A percentile compares a stretch with the other conserved stretches of the same genome.
Conservation (phyloP, 1,140 invertebrate genomes). For the Pseudomyrmex dendroicus region DNA sequence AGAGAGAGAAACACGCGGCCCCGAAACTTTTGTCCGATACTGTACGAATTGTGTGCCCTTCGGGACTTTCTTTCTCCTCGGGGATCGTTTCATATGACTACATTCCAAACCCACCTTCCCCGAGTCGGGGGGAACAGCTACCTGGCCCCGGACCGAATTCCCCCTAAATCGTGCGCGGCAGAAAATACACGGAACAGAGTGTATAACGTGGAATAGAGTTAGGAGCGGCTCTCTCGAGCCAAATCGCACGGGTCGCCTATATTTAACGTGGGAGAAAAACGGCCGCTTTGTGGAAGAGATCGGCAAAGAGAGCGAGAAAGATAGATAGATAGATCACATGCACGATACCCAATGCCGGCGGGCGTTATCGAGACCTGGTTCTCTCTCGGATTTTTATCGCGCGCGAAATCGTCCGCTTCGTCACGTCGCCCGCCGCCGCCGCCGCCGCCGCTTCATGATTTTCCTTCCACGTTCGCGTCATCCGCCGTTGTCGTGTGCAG, state of each 20-base stretch:
- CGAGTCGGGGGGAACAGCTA: not conserved
- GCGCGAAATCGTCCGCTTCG: slow-evolving; percentile 16
- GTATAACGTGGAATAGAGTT: slow-evolving; percentile 38
- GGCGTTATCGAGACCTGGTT: not conserved
- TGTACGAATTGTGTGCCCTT: slow-evolving; percentile 26
- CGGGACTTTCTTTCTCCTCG: not conserved
- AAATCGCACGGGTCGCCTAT: slow-evolving; percentile 52
- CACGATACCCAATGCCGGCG: not conserved
- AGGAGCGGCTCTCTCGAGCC: not conserved
- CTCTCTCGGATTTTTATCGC: slow-evolving; percentile 9
- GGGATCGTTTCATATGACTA: slow-evolving; percentile 32
- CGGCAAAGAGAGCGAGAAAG: slow-evolving; percentile 5
- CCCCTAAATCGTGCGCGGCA: slow-evolving; percentile 25
- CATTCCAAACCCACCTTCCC: slow-evolving; percentile 24
- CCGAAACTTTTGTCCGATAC: slow-evolving; percentile 12
- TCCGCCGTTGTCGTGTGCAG: not conserved
- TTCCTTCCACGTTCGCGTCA: not conserved
- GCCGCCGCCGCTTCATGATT: not conserved
- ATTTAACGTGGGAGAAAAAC: slow-evolving; percentile 58
- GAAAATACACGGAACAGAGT: slow-evolving; percentile 48
- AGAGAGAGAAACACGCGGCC: no score
- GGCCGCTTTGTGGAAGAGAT: slow-evolving; percentile 29
- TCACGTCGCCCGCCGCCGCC: not conserved
- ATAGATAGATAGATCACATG: no score
- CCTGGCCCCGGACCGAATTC: slow-evolving; percentile 7